Conservation (phyloP, 2,888 invertebrate genomes). For the Limenitis arthemis region DNA sequence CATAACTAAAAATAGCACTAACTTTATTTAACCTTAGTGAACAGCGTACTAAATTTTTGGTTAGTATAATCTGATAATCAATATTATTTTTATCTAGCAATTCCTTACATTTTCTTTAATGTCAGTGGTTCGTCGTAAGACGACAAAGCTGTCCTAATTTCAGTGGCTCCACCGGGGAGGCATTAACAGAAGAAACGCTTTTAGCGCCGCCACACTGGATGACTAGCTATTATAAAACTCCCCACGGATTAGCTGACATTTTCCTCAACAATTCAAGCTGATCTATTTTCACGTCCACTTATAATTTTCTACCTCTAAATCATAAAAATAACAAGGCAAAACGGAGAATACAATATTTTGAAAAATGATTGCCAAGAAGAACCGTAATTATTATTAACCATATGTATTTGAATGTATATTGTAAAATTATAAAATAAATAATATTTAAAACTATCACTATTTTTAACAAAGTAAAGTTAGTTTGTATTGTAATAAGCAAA, state of each 20-base stretch:
- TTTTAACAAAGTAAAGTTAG: no score
- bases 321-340: neutral
- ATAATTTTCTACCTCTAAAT: neutral
- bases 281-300: constrained; percentile 3
- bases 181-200: constrained; percentile 26
- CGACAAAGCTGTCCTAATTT: constrained; percentile 23
- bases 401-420: no score
- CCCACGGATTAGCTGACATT: constrained; percentile 19
- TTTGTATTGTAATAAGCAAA: no score
- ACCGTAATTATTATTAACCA: no score
- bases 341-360: neutral
- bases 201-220: constrained; percentile 22
- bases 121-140: constrained; percentile 8
- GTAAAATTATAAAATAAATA: no score
- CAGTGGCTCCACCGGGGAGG: constrained; percentile 19
- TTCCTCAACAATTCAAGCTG: constrained; percentile 8
- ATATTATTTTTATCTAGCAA: constrained; percentile 2
- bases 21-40: neutral
- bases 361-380: no score
- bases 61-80: neutral
- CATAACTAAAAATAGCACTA: no score
- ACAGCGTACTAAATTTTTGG: no score
- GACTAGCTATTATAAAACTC: constrained; percentile 21
- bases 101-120: constrained; percentile 5
- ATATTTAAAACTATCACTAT: no score